Base-by-base conservation (phyloP, 1,140 invertebrate genomes). In the roundworm (Caenorhabditis elegans) region DNA sequence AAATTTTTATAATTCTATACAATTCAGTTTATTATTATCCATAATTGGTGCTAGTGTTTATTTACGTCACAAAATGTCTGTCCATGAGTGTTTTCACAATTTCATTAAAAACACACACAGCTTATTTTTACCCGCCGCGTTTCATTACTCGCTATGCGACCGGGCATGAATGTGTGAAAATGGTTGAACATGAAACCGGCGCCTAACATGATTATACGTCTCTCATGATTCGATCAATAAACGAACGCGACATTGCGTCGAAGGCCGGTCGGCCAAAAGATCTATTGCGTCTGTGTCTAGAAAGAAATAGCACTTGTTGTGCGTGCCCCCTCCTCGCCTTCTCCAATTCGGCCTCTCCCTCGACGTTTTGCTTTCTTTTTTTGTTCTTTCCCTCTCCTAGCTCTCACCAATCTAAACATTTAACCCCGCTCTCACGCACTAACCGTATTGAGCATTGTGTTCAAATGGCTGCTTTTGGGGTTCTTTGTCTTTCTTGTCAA, bases 401-500 rank as follows among this genome's bases (percentile, higher is more conserved):
- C 60, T 36, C 60, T 70, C 60, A 36, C 55, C 55, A 70, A 70
- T 70, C 60, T 70, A 70, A 70, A 70, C 60, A 70, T 70, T 39
- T 39, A 70, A 70, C 60, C 60, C 34, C 19, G 31, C 19, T 22
- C 34, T 70, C 60, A 70, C 60, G 60, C 34, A 70, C 22, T 8
- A 53, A 53, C 34, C 31, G 34, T 70, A 70, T 39, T 70, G 34
- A 70, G 53, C 53, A 60, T 60, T 60, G 53, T 34, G 19, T 70
- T 43, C 53, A 60, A 26, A 60, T 34, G 4, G 17, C 19, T 17
- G 5, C n/a, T 70, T 39, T 60, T 60, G 31, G 28, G 31, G 34
- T 31, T 15, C 15, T 8, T 60, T 60, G 53, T 60, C 10, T 60
- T 60, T 60, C 28, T 60, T 48, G 5, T 3, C 3, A 48, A 48